These are phyloP conservation scores for Chionoecetes opilio DNA, from an alignment of 1,140 invertebrate genomes.

Conservation along the genomic window DNA sequence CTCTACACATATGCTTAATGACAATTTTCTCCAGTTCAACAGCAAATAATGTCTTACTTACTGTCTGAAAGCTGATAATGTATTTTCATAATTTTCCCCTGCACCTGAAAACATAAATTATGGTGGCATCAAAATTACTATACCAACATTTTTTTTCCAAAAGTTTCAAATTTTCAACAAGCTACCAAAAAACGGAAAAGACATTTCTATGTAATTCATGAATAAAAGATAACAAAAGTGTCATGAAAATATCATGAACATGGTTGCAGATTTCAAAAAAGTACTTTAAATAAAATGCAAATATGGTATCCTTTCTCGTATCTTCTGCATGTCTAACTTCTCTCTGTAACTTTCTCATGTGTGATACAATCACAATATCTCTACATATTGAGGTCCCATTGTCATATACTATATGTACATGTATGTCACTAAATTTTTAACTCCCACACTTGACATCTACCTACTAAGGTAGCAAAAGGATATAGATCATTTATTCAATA, in stretches of 20 bases:
- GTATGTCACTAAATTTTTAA: too few species aligned
- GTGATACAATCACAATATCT: too few species aligned
- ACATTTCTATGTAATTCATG: background rate
- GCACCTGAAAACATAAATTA: slow-evolving; percentile 85
- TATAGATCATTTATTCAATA: too few species aligned
- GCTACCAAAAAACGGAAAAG: background rate
- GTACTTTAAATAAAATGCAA: background rate
- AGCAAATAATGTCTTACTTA: slow-evolving; percentile 82
- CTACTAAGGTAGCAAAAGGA: too few species aligned
- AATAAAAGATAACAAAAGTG: background rate
- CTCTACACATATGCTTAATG: background rate
- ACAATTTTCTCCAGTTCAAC: background rate
- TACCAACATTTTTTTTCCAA: slow-evolving; percentile 9
- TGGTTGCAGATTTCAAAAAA: slow-evolving; percentile 20
- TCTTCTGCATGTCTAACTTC: too few species aligned
- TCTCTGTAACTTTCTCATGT: too few species aligned
- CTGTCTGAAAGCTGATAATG: slow-evolving; percentile 87
- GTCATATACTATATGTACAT: too few species aligned
- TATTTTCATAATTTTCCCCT: slow-evolving; percentile 88
- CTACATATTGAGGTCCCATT: too few species aligned
- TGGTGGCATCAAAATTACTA: slow-evolving; percentile 51
- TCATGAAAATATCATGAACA: background rate
- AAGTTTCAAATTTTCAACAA: background rate
- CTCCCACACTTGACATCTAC: too few species aligned
- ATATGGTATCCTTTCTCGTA: too few species aligned